These are phyloP conservation scores for Rhizomys pruinosus DNA, from an alignment of 2,113 vertebrate genomes.

Conservation along the genomic window DNA sequence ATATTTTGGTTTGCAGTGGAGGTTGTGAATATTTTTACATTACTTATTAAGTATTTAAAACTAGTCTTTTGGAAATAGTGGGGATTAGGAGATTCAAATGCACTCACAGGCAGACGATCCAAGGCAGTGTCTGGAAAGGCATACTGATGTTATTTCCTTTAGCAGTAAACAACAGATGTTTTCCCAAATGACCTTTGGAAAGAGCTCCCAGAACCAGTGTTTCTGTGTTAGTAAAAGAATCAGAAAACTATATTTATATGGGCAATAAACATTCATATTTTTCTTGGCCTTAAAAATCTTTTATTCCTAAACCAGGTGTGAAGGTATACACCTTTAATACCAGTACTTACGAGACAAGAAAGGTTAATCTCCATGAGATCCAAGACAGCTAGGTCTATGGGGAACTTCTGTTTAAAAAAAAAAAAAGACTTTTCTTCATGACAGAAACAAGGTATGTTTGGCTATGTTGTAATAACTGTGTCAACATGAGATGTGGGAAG, in stretches of 20 bases:
- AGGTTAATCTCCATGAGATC: too few relatives aligned
- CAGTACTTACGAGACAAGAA: too few relatives aligned
- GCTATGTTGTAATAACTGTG: background rate
- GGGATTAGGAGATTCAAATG: slow-evolving; percentile 17
- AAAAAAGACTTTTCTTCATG: background rate
- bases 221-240: slow-evolving; percentile 31
- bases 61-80: background rate
- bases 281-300: background rate
- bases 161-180: slow-evolving; percentile 65
- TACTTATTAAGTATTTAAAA: slow-evolving; percentile 34
- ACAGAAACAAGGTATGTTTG: background rate
- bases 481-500: background rate
- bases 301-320: too few relatives aligned
- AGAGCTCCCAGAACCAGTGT: background rate
- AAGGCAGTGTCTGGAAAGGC: background rate
- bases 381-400: too few relatives aligned
- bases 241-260: background rate
- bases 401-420: too few relatives aligned
- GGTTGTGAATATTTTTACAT: background rate
- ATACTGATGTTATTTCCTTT: slow-evolving; percentile 39
- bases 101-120: slow-evolving; percentile 20
- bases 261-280: background rate
- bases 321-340: too few relatives aligned
- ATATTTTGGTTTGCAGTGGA: background rate
- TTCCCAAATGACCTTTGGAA: slow-evolving; percentile 33